phyloP scores from a whole-genome alignment of 2,113 vertebrate genomes.

The Cyprinodon tularosa region DNA sequence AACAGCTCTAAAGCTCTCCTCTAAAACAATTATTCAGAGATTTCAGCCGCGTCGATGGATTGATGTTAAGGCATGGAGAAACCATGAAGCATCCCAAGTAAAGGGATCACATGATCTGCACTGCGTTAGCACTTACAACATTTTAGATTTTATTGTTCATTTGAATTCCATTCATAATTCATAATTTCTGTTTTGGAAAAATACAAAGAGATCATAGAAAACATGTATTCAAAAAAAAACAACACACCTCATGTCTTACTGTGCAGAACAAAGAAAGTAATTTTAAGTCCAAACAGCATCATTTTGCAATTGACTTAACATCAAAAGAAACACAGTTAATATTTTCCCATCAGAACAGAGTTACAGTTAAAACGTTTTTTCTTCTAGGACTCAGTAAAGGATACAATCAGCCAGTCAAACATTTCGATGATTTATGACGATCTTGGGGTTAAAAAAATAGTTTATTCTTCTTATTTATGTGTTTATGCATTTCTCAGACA shows the following conservation, averaged over 20 bases:
- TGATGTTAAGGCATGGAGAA: background rate
- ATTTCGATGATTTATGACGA: background rate
- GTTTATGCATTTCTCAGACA: background rate
- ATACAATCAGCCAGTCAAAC: background rate
- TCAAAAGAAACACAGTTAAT: conserved; percentile 14
- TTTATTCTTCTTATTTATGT: background rate
- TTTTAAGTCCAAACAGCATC: conserved; percentile 12
- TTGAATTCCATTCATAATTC: background rate
- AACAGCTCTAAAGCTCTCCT: background rate
- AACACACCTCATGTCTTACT: conserved; percentile 34
- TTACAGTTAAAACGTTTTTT: background rate
- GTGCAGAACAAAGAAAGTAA: conserved; percentile 51
- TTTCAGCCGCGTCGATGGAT: conserved; percentile 6
- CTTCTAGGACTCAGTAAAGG: background rate
- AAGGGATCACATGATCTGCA: conserved; percentile 7
- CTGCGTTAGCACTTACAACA: background rate
- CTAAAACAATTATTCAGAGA: background rate
- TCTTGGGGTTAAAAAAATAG: background rate
- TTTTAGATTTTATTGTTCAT: background rate
- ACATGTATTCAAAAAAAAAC: conserved; percentile 50
- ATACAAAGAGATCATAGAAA: conserved; percentile 69
- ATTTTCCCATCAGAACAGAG: conserved; percentile 17
- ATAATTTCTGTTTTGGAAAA: conserved; percentile 33
- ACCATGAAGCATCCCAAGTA: background rate
- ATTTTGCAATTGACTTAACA: conserved; percentile 23